These are phyloP conservation scores for Perognathus longimembris DNA, from an alignment of 2,113 vertebrate species.

Conservation along the genomic window DNA sequence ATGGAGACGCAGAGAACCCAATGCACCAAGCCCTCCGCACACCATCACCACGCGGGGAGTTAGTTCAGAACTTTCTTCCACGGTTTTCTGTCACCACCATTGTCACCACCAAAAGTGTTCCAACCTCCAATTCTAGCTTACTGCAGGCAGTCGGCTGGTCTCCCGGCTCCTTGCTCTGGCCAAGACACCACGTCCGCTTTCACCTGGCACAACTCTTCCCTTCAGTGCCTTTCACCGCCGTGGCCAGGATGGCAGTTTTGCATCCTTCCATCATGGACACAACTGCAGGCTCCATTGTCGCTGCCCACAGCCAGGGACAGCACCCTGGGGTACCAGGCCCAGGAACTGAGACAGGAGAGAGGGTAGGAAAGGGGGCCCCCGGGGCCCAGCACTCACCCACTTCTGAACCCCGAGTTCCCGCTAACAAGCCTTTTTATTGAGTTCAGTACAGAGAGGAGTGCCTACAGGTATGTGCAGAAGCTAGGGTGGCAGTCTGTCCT, in stretches of 20 bases:
- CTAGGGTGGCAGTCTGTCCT: no score
- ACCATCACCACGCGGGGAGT: background rate
- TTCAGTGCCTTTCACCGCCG: background rate
- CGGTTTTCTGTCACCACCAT: background rate
- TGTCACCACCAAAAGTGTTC: background rate
- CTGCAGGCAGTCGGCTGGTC: background rate
- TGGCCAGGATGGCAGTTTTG: background rate
- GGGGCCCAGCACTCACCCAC: no score
- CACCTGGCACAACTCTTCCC: background rate
- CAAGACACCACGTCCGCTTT: background rate
- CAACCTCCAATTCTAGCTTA: background rate
- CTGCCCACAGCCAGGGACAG: no score
- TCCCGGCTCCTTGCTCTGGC: background rate
- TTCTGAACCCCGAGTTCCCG: no score
- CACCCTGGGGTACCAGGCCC: no score
- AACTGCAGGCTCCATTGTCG: background rate
- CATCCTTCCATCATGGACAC: background rate
- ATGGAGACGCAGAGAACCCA: background rate
- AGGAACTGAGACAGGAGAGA: no score
- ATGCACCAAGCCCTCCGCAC: background rate
- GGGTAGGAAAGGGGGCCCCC: no score
- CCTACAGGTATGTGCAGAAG: no score
- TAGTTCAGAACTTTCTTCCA: background rate
- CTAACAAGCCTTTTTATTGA: no score
- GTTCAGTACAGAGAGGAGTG: no score